Conservation (phyloP, 2,888 invertebrate species). For the Polydrusus pterygomalis region DNA sequence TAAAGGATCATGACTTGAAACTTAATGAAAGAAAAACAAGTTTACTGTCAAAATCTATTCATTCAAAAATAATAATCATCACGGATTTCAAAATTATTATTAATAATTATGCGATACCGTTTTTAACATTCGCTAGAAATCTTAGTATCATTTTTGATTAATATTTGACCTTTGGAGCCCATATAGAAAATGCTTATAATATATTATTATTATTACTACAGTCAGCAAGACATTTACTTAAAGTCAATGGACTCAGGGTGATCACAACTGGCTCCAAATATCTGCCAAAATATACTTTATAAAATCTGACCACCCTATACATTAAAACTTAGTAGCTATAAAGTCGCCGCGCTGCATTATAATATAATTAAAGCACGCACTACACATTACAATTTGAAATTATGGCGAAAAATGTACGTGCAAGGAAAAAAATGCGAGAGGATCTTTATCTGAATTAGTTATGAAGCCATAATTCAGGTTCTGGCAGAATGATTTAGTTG, state of each 20-base stretch:
- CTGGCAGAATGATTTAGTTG: slow-evolving; percentile 47
- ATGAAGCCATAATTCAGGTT: slow-evolving; percentile 52
- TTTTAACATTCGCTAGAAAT: too few species aligned
- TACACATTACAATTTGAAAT: slow-evolving; percentile 44
- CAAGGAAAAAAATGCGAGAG: slow-evolving; percentile 36
- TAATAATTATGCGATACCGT: too few species aligned
- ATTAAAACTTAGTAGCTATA: slow-evolving; percentile 17
- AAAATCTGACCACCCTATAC: not conserved
- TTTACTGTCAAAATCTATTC: too few species aligned
- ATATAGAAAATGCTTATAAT: too few species aligned
- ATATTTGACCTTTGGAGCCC: too few species aligned
- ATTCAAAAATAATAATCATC: too few species aligned
- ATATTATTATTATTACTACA: too few species aligned
- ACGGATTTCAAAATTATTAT: too few species aligned
- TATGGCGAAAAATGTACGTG: slow-evolving; percentile 38
- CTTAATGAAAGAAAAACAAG: too few species aligned
- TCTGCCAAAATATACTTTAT: too few species aligned
- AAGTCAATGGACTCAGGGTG: not conserved
- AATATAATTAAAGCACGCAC: slow-evolving; percentile 48
- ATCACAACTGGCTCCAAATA: not conserved
- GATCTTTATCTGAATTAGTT: slow-evolving; percentile 48
- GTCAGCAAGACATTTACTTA: not conserved
- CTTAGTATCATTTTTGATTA: too few species aligned
- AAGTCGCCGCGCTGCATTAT: slow-evolving; percentile 22
- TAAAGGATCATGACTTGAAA: too few species aligned